A percentile compares a stretch with the other conserved stretches of the same genome.
Evolutionary conservation across 2,797 vertebrate species (phyloP).

Genomic region (Argyrosomus regius): DNA sequence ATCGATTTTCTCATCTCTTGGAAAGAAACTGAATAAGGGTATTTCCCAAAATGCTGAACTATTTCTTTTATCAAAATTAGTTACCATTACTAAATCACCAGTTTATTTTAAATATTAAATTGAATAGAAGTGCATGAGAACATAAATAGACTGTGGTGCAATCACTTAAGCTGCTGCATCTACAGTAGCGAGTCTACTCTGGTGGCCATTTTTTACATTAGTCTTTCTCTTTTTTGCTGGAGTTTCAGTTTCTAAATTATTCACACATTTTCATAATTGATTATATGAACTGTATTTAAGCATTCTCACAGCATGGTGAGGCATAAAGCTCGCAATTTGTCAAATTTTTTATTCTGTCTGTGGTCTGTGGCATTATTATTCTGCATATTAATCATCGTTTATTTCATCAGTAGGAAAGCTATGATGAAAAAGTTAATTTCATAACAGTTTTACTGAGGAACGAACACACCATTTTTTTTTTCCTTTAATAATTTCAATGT

Average conservation of each 20-base stretch:
- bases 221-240: slow-evolving; percentile 67
- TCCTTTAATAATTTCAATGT: not conserved
- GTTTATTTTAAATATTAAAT: slow-evolving; percentile 45
- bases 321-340: slow-evolving; percentile 72
- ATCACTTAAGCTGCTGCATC: slow-evolving; percentile 73
- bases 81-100: slow-evolving; percentile 26
- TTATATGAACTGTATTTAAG: slow-evolving; percentile 76
- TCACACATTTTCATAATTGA: slow-evolving; percentile 82
- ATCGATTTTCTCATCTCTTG: not conserved
- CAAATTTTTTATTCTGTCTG: slow-evolving; percentile 66
- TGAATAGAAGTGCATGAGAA: slow-evolving; percentile 62
- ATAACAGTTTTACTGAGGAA: slow-evolving; percentile 24
- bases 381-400: slow-evolving; percentile 61
- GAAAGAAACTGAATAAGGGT: not conserved
- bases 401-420: slow-evolving; percentile 53
- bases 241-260: slow-evolving; percentile 79
- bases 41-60: slow-evolving; percentile 10
- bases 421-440: slow-evolving; percentile 53
- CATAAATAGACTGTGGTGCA: slow-evolving; percentile 57
- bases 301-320: slow-evolving; percentile 67
- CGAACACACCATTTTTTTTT: slow-evolving; percentile 2
- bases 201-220: slow-evolving; percentile 63
- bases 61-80: slow-evolving; percentile 20
- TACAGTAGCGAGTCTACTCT: slow-evolving; percentile 57
- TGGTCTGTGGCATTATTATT: slow-evolving; percentile 61